Evolutionary conservation across 2,113 vertebrate genomes (phyloP), one percentile per base, ranked within the genome.

Genomic region (Semnornis frantzii): DNA sequence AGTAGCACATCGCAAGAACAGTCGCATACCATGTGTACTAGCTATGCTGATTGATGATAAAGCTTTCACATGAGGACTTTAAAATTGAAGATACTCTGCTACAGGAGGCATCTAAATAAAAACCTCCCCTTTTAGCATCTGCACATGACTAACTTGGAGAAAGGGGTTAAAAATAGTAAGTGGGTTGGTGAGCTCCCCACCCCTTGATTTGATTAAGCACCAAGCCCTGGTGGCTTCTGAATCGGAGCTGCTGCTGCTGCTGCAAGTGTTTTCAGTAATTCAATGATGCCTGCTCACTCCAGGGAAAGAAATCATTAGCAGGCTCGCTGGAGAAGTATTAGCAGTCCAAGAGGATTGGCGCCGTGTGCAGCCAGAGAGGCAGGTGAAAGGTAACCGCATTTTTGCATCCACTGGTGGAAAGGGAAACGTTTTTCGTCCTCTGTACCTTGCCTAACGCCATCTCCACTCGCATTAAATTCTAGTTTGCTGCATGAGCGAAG

Each of bases 401-500:
- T 96, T 89, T 58, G 10, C 58, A 52, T 79, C 96, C 95, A 94
- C 90, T 12, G 4, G 83, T 27, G 6, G 54, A 78, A 89, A 80
- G 84, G 91, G 77, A 84, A 95, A 82, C 85, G 73, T 90, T 95
- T 82, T 91, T 83, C 73, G 87, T 94, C 63, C 87, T 79, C 87
- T 81, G 85, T 75, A 87, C 95, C 97, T 93, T 76, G 83, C 90
- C 95, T 80, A 83, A 81, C 63, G 85, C 96, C 97, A 94, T 94
- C 84, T 96, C 96, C 57, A 39, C 96, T 97, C 87, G 54, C 97
- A 96, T 95, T 97, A 97, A 98, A 98, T 98, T 97, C 97, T 94
- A 97, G 97, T 98, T 97, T 98, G 98, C 97, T 97, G 97, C 98
- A 94, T 97, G 98, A 98, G 97, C 85, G 65, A 98, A 98, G 98